Evolutionary conservation across 2,113 vertebrate species (phyloP).

Genomic region (Toxotes jaculatrix): DNA sequence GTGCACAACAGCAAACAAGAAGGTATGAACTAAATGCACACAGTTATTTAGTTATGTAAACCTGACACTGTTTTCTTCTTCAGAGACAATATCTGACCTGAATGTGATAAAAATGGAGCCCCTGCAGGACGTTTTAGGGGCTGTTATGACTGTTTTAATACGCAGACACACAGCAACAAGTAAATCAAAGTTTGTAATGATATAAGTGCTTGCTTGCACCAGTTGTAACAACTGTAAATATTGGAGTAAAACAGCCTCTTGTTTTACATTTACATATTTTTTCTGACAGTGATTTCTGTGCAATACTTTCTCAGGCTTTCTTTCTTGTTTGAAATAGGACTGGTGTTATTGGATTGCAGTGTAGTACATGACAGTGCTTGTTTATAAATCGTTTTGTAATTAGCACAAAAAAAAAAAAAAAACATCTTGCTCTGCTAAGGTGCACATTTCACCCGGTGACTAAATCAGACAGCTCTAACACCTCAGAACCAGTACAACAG

Average conservation of each 20-base stretch:
- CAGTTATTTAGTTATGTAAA: constrained; percentile 11
- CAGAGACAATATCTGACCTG: background rate
- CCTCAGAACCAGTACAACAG: constrained; percentile 44
- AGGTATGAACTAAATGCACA: background rate
- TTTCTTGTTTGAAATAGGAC: background rate
- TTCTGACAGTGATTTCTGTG: background rate
- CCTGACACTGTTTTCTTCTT: constrained; percentile 7
- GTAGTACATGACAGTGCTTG: background rate
- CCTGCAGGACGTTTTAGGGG: background rate
- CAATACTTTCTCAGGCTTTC: background rate
- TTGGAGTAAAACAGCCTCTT: too few species aligned
- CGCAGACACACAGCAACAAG: background rate
- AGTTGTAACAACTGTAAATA: background rate
- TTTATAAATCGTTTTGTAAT: background rate
- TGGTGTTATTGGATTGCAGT: background rate
- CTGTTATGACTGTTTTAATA: background rate
- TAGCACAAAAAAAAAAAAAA: background rate
- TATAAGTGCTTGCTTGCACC: background rate
- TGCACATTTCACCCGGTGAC: constrained; percentile 20
- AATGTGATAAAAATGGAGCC: constrained; percentile 7
- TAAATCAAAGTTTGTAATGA: background rate
- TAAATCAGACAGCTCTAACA: constrained; percentile 3
- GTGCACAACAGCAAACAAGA: constrained; percentile 72
- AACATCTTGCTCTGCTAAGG: background rate
- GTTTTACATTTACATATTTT: background rate